Evolutionary conservation across 2,113 vertebrate genomes (phyloP), one percentile per base, ranked within the genome.

Genomic region (Petromus typicus): DNA sequence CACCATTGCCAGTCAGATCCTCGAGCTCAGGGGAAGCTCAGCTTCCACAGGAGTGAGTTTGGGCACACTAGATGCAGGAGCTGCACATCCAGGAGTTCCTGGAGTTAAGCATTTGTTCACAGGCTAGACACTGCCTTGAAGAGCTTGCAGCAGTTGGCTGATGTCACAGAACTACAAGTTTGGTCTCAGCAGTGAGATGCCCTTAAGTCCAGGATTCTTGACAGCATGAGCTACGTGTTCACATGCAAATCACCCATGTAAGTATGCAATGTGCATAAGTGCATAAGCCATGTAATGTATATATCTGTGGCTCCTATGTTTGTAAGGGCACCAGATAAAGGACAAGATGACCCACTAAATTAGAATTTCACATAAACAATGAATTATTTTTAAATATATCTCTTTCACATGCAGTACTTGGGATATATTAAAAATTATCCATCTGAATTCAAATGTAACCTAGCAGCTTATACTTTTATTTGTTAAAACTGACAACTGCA

Each of bases 81-180:
- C 43, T 81, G 34, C 57, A 43, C 5, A 0, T 59, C 86, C 86
- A 94, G 90, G 93, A 95, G 69, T 95, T 93, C 89, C 88, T 56
- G 73, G 75, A 80, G n/a, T 94, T 32, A 93, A 92, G 56, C 83
- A 40, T 89, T 96, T 94, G 32, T 91, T 93, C 63, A n/a, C 0
- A 1, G 75, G 75, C 63, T 43, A 73, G 93, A 80, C 63, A 56
- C 91, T 97, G 91, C 86, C 85, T 54, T 76, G 89, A 90, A 76
- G 89, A 34, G 59, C 48, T 48, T 57, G 82, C 20, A 73, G 67
- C 25, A 64, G 78, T 27, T 23, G 10, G 20, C 82, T 84, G 51
- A 14, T 25, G 16, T 54, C 20, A n/a, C 7, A 30, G 45, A 61
- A 64, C 23, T 66, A 23, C 56, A 6, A 13, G 3, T 76, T 34